These are phyloP conservation scores for Chiridota heheva DNA, from an alignment of 35 echinoderm and acorn worm genomes.

Conservation along the genomic window DNA sequence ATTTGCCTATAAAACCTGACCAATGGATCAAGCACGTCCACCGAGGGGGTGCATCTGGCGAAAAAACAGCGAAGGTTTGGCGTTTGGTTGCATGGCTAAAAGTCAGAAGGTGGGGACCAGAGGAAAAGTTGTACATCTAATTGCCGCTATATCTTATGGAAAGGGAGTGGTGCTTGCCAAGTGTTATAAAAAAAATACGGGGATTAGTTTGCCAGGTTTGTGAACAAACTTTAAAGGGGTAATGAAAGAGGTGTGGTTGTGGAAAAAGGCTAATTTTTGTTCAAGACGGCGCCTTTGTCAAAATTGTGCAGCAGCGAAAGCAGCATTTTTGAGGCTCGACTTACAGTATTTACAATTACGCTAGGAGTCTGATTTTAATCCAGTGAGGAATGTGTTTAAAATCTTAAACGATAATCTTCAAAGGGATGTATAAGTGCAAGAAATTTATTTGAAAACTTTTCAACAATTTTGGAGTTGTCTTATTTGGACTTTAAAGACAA, in stretches of 20 bases:
- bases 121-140: background rate
- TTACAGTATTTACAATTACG: no score
- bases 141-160: conserved; percentile 7
- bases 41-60: conserved; percentile 5
- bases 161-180: conserved; percentile 12
- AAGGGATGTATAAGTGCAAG: no score
- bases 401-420: no score
- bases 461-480: no score
- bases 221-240: background rate
- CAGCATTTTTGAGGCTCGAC: no score
- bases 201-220: conserved; percentile 1
- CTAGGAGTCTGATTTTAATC: no score
- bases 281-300: conserved; percentile 17
- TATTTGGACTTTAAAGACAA: no score
- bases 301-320: background rate
- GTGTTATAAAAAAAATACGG: background rate
- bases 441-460: no score
- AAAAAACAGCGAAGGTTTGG: background rate
- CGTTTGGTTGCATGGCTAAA: conserved; percentile 2
- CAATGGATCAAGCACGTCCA: background rate
- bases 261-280: background rate
- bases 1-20: background rate
- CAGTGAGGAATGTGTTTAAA: no score
- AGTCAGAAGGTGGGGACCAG: background rate
- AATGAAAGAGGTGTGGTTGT: background rate